phyloP scores from a whole-genome alignment of 2,797 vertebrate species.

The Melanogrammus aeglefinus region DNA sequence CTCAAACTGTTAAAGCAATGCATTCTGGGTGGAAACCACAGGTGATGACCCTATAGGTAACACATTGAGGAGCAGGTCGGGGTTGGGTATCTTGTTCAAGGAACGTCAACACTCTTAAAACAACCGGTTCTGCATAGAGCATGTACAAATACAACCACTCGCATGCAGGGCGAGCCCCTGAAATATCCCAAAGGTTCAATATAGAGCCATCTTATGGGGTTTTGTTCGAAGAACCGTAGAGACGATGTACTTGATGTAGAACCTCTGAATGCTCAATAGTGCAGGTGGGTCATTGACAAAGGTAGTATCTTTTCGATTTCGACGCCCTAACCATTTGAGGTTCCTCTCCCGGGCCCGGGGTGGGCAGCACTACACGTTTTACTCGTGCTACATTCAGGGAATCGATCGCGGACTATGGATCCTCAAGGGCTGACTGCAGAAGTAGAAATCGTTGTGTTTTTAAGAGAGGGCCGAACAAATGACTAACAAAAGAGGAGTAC shows the following conservation, averaged over 20 bases:
- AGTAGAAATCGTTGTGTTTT: not conserved
- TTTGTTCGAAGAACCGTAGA: not conserved
- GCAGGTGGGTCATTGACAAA: not conserved
- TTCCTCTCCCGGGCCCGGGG: not conserved
- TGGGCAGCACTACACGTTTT: not conserved
- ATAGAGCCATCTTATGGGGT: not conserved
- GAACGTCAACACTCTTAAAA: not conserved
- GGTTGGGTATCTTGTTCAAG: not conserved
- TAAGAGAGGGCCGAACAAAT: not conserved
- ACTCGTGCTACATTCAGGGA: not conserved
- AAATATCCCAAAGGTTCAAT: not conserved
- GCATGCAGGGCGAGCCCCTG: no score
- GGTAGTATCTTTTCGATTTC: not conserved
- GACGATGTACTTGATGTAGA: not conserved
- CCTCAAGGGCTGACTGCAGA: not conserved
- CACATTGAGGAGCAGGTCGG: not conserved
- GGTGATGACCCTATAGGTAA: not conserved
- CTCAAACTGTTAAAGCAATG: not conserved
- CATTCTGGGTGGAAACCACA: not conserved
- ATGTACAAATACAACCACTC: not conserved
- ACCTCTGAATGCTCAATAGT: not conserved
- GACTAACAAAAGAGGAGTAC: not conserved
- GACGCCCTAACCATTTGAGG: not conserved
- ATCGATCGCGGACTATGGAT: not conserved
- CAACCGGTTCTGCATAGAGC: no score